Evolutionary conservation across 2,888 invertebrate genomes (phyloP).

Genomic region (Stenchaetothrips biformis): DNA sequence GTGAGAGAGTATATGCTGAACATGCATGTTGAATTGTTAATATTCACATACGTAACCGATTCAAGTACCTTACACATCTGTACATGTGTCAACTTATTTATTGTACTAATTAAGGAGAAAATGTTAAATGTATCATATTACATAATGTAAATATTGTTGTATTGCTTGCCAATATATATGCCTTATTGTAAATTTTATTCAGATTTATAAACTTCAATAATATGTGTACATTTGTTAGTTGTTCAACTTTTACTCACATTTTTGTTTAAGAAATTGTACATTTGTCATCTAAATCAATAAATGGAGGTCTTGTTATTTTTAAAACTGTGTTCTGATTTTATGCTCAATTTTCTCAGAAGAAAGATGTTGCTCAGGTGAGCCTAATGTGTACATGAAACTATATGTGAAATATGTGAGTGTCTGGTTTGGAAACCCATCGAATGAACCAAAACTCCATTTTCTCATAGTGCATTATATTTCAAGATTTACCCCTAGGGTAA

Average conservation of each 20-base stretch:
- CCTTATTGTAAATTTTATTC: slow-evolving; percentile 25
- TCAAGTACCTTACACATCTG: slow-evolving; percentile 23
- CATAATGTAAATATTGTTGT: slow-evolving; percentile 18
- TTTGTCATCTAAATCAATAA: slow-evolving; percentile 24
- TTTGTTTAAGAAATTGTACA: slow-evolving; percentile 19
- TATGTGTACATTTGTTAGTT: slow-evolving; percentile 22
- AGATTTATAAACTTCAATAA: slow-evolving; percentile 25
- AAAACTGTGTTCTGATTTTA: background rate
- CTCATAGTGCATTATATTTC: background rate
- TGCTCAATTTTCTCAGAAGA: background rate
- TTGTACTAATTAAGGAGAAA: background rate
- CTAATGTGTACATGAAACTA: background rate
- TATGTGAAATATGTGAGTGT: background rate
- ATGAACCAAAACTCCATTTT: background rate
- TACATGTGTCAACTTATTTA: slow-evolving; percentile 25
- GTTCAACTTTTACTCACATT: slow-evolving; percentile 22
- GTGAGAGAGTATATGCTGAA: background rate
- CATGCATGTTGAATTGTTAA: slow-evolving; percentile 16
- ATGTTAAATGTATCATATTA: slow-evolving; percentile 19
- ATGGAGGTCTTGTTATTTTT: slow-evolving; percentile 24
- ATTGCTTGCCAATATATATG: slow-evolving; percentile 25
- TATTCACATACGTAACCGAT: slow-evolving; percentile 22
- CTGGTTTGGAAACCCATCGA: background rate
- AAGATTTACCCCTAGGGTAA: background rate
- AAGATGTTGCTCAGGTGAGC: background rate